Evolutionary conservation across 2,797 vertebrate genomes (phyloP).

Genomic region (Petrocephalus sullivani): DNA sequence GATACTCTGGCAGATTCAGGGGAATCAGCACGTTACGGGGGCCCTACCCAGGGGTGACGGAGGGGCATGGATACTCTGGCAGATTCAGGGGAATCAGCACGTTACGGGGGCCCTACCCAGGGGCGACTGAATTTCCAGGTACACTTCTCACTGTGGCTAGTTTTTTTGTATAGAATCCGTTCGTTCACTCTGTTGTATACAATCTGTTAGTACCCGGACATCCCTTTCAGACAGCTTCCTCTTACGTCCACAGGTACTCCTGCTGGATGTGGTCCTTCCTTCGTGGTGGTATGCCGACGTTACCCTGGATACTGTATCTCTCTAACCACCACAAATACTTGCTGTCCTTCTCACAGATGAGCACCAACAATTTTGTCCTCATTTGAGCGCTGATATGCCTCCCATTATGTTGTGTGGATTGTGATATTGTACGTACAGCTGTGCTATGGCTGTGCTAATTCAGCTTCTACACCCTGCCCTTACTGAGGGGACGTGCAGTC

Average conservation of each 20-base stretch:
- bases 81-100: neutral
- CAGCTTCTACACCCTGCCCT: neutral
- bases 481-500: neutral
- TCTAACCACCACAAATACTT: neutral
- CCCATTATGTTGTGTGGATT: neutral
- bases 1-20: too few species aligned
- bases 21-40: too few species aligned
- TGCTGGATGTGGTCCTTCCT: neutral
- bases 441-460: neutral
- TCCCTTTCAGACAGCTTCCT: neutral
- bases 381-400: neutral
- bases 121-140: neutral
- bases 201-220: neutral
- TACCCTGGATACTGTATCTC: neutral
- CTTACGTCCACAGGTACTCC: neutral
- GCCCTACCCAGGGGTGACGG: too few species aligned
- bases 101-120: neutral
- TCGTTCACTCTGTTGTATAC: neutral
- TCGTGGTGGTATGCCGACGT: neutral
- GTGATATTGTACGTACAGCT: neutral
- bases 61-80: too few species aligned
- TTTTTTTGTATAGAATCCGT: too few species aligned
- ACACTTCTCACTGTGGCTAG: neutral
- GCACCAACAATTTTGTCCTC: neutral
- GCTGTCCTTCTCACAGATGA: neutral